Percentiles rank a stretch among this genome's conserved stretches.
Evolutionary conservation across 2,113 vertebrate genomes (phyloP).

Genomic region (Myotis davidii): DNA sequence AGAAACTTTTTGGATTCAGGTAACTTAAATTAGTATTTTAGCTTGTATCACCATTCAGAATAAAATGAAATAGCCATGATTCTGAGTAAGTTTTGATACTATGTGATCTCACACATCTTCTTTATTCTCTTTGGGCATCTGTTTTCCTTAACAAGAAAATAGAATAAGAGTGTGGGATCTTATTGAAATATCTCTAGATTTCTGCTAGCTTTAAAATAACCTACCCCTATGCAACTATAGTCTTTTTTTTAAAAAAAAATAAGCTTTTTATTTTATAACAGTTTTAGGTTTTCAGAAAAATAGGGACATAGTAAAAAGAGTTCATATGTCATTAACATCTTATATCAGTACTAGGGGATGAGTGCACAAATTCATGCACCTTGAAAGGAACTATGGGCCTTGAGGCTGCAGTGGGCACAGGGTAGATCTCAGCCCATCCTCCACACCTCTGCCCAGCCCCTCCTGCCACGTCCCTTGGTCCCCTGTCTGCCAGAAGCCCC

Average conservation of each 20-base stretch:
- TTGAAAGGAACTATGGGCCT: no score
- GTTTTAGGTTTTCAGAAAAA: background rate
- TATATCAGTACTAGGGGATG: background rate
- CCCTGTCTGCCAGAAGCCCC: no score
- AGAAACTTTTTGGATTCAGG: background rate
- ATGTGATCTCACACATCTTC: background rate
- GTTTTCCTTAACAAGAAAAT: background rate
- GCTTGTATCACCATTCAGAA: background rate
- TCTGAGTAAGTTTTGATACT: background rate
- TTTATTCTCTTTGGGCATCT: background rate
- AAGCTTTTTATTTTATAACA: background rate
- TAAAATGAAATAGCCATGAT: background rate
- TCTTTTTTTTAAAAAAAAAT: background rate
- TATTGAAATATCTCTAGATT: background rate
- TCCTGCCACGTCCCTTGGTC: rapidly evolving
- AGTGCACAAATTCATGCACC: no score
- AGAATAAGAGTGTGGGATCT: background rate
- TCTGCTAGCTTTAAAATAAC: background rate
- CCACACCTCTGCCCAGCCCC: no score
- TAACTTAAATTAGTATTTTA: background rate
- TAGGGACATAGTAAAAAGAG: background rate
- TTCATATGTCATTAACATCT: background rate
- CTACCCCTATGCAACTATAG: background rate
- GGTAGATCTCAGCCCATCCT: no score
- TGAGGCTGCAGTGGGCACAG: no score